Percentiles rank a stretch among this genome's conserved stretches.
phyloP scores from a whole-genome alignment of 2,113 vertebrate species.

The Cyrtonyx montezumae region DNA sequence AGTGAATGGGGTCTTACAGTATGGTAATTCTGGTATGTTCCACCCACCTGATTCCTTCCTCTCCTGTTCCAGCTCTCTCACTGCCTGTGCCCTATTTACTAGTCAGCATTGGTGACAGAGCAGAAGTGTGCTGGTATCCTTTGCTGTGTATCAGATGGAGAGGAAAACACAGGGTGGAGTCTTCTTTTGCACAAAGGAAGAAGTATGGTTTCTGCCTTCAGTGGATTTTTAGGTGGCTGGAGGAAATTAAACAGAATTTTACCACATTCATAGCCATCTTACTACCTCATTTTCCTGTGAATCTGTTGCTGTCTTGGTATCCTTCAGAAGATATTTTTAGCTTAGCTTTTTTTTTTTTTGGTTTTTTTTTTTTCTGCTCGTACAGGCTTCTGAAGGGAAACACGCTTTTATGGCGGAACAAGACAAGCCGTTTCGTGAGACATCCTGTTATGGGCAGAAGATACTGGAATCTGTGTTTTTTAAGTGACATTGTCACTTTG shows the following conservation, averaged over 20 bases:
- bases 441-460: slow-evolving; percentile 22
- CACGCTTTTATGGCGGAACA: slow-evolving; percentile 22
- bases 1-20: not conserved
- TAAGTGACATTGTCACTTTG: slow-evolving; percentile 39
- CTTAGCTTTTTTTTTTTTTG: not conserved
- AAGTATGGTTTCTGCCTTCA: not conserved
- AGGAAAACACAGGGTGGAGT: slow-evolving; percentile 69
- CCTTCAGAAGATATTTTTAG: slow-evolving; percentile 65
- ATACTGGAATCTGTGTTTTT: slow-evolving; percentile 28
- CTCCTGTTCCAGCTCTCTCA: slow-evolving; percentile 32
- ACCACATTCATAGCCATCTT: slow-evolving; percentile 44
- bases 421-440: slow-evolving; percentile 36
- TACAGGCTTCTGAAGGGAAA: slow-evolving; percentile 35
- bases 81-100: not conserved
- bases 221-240: slow-evolving; percentile 26
- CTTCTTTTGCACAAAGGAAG: slow-evolving; percentile 63
- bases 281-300: slow-evolving; percentile 42
- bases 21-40: slow-evolving; percentile 4
- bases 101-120: slow-evolving; percentile 1
- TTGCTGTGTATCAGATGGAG: slow-evolving; percentile 42
- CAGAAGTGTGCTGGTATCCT: not conserved
- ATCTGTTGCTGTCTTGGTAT: slow-evolving; percentile 43
- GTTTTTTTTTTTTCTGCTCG: no score
- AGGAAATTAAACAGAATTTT: slow-evolving; percentile 62
- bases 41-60: slow-evolving; percentile 20